phyloP scores from a whole-genome alignment of 37 sponge, comb jelly and placozoan genomes.

The Cliona cf. orientalis region DNA sequence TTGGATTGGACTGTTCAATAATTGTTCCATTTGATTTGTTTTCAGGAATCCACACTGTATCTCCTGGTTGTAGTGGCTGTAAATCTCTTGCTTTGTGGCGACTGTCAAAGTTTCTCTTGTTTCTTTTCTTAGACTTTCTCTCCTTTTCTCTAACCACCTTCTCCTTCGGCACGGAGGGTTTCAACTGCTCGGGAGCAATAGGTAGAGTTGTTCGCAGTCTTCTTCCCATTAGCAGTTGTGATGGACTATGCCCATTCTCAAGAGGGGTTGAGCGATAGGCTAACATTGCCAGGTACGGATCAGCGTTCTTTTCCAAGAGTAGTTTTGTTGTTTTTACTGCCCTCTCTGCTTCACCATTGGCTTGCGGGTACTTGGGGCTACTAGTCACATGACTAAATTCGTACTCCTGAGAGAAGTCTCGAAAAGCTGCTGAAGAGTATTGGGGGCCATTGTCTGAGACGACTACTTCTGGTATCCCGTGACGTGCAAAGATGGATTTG shows the following conservation, averaged over 20 bases:
- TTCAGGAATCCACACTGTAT: conserved; percentile 32
- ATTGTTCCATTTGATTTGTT: conserved; percentile 14
- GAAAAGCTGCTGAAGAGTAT: conserved; percentile 25
- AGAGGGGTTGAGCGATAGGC: conserved; percentile 52
- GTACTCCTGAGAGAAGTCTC: conserved; percentile 34
- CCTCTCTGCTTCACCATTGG: conserved; percentile 62
- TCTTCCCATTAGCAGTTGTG: conserved; percentile 59
- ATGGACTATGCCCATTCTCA: conserved; percentile 57
- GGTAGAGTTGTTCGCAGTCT: conserved; percentile 34
- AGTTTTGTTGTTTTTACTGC: conserved; percentile 41
- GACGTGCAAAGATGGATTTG: conserved; percentile 29
- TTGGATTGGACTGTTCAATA: background rate
- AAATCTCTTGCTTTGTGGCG: conserved; percentile 11
- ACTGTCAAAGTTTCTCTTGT: conserved; percentile 23
- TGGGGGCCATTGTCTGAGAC: conserved; percentile 63
- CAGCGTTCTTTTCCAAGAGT: conserved; percentile 34
- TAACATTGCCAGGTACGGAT: conserved; percentile 48
- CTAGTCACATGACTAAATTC: conserved; percentile 57
- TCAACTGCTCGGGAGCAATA: background rate
- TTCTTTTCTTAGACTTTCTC: background rate
- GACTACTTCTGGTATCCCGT: conserved; percentile 52
- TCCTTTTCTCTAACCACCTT: background rate
- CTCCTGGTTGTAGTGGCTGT: conserved; percentile 21
- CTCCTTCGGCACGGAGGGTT: conserved; percentile 3
- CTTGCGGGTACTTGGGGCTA: conserved; percentile 63